A percentile compares a stretch with the other conserved stretches of the same genome.
Evolutionary conservation across 2,888 invertebrate species (phyloP).

Genomic region (Thecophora atra): DNA sequence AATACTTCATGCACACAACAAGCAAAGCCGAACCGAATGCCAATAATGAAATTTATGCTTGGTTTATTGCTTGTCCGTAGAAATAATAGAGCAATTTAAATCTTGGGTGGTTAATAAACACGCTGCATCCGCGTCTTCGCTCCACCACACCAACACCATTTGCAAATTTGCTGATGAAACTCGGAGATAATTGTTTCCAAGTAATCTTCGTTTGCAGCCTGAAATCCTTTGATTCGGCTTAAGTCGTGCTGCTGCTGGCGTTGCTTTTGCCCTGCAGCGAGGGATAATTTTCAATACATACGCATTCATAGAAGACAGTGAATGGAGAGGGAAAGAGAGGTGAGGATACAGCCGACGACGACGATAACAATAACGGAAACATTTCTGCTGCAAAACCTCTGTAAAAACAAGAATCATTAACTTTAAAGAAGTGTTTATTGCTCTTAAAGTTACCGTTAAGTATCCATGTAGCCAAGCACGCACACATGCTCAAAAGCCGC

Average conservation of each 20-base stretch:
- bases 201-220: constrained; percentile 25
- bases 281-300: neutral
- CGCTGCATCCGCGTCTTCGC: neutral
- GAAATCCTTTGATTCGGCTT: constrained; percentile 15
- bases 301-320: too few relatives aligned
- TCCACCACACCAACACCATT: neutral
- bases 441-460: constrained; percentile 17
- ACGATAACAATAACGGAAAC: neutral
- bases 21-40: neutral
- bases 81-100: neutral
- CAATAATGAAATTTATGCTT: too few relatives aligned
- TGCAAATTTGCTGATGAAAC: constrained; percentile 25
- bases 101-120: neutral
- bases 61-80: too few relatives aligned
- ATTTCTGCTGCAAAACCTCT: neutral
- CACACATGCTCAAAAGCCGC: neutral
- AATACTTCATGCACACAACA: neutral
- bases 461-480: neutral
- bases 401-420: constrained; percentile 20
- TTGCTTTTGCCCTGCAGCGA: neutral
- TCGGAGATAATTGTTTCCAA: constrained; percentile 30
- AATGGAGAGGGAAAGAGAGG: neutral
- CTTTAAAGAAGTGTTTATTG: constrained; percentile 31
- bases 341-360: constrained; percentile 6
- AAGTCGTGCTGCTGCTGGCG: neutral